Base-by-base conservation (phyloP, 2,888 invertebrate genomes). In the Hanleya hanleyi region DNA sequence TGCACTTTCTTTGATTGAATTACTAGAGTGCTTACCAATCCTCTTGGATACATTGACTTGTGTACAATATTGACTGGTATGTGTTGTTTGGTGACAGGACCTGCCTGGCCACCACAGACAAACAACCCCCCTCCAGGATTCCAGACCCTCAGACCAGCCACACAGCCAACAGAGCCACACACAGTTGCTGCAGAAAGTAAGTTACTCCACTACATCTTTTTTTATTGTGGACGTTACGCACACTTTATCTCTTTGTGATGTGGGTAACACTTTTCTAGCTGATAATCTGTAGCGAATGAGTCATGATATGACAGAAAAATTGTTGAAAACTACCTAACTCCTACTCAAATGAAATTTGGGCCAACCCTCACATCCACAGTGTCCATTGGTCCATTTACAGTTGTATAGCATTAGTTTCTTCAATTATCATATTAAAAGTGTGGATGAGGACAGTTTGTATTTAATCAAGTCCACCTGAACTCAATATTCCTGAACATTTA, bases 91-190 rank as follows among this genome's bases (percentile, higher is more conserved):
- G 73, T 72, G 70, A 33, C 76, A 80, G 84, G 81, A 70, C 82
- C 84, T 73, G 83, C 84, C 67, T 87, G 87, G 83, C 84, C 85
- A 62, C 84, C 85, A 75, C 84, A 84, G 81, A 81, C 85, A 75
- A 64, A 29, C 77, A 86, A 86, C 76, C 88, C 88, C 69, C 88
- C 88, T 49, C 88, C 88, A 70, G 88, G 88, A 68, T 88, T 88
- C 76, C 86, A 86, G 76, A 79, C 84, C 69, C 81, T 87, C 71
- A 82, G 85, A 81, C 80, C 86, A 71, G 81, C 57, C 18, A 57
- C 57, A 57, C 57, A 57, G 32, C 57, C 18, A 15, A 26, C 57
- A 18, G 57, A 57, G 15, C 15, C 57, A 4, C 57, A 57, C 57
- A 57, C 57, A 57, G 29, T 57, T 29, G 57, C 57, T 22, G 57